These are phyloP conservation scores for Metalampra italica DNA, from an alignment of 2,888 invertebrate genomes.

Conservation along the genomic window DNA sequence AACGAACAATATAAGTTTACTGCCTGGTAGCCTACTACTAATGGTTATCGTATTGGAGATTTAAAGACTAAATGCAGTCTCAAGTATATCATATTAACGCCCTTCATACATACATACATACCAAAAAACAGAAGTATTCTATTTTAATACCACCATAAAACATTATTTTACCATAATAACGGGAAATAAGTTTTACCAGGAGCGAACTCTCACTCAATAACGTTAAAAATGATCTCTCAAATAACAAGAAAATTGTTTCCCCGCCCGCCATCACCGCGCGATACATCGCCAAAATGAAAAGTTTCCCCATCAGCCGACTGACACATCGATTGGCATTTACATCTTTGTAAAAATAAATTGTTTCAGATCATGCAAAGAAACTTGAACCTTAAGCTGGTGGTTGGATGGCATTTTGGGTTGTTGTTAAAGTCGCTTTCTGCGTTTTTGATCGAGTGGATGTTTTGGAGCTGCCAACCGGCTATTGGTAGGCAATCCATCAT, in stretches of 20 bases:
- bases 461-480: slow-evolving; percentile 54
- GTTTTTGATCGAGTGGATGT: slow-evolving; percentile 46
- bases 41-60: no score
- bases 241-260: slow-evolving; percentile 70
- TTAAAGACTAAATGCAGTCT: no score
- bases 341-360: slow-evolving; percentile 53
- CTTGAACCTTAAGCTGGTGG: slow-evolving; percentile 1
- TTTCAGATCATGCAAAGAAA: slow-evolving; percentile 1
- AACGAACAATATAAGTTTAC: no score
- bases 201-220: slow-evolving; percentile 45
- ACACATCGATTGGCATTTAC: slow-evolving; percentile 73
- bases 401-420: not conserved
- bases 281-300: slow-evolving; percentile 71
- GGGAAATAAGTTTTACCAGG: no score
- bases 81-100: no score
- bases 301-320: slow-evolving; percentile 70
- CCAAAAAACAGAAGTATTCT: no score
- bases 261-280: slow-evolving; percentile 31
- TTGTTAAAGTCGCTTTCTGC: slow-evolving; percentile 36
- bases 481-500: slow-evolving; percentile 69
- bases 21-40: no score
- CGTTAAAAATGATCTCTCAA: slow-evolving; percentile 66
- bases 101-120: no score
- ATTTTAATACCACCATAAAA: no score
- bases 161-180: no score